A percentile compares a stretch with the other conserved stretches of the same genome.
Evolutionary conservation across 2,797 vertebrate genomes (phyloP).

Genomic region (Crossoptilon crossoptilon): DNA sequence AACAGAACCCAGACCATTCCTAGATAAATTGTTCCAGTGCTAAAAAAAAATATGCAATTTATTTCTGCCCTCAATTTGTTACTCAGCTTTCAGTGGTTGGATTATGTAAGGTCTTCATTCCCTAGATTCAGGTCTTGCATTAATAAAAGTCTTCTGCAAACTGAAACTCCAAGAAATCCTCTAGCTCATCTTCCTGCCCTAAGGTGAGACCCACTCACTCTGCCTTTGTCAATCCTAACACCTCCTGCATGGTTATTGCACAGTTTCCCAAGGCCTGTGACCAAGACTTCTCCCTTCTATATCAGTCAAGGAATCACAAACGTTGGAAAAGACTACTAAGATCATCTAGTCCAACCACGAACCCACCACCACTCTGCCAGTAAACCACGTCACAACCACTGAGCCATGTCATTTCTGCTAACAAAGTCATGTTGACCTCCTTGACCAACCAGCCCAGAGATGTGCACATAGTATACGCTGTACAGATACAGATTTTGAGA

Average conservation of each 20-base stretch:
- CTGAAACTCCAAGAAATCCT: background rate
- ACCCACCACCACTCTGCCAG: no score
- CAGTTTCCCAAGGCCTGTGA: background rate
- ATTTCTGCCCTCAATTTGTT: background rate
- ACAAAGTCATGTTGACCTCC: background rate
- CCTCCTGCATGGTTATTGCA: background rate
- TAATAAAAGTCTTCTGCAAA: background rate
- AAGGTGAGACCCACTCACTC: background rate
- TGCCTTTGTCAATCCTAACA: background rate
- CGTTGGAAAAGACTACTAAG: no score
- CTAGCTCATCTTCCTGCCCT: background rate
- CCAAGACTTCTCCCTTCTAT: background rate
- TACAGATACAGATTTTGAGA: slow-evolving; percentile 28
- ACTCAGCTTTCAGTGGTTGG: background rate
- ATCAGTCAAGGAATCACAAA: background rate
- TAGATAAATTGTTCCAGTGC: background rate
- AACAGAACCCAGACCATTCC: background rate
- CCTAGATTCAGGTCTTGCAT: background rate
- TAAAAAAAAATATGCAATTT: background rate
- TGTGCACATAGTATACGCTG: background rate
- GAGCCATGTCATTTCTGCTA: background rate
- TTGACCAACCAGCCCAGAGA: background rate
- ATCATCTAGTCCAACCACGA: no score
- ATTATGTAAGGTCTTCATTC: background rate
- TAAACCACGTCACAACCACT: background rate